Percentiles rank a stretch among this genome's conserved stretches.
Evolutionary conservation across 2,113 vertebrate genomes (phyloP).

Genomic region (Syngnathus typhle): DNA sequence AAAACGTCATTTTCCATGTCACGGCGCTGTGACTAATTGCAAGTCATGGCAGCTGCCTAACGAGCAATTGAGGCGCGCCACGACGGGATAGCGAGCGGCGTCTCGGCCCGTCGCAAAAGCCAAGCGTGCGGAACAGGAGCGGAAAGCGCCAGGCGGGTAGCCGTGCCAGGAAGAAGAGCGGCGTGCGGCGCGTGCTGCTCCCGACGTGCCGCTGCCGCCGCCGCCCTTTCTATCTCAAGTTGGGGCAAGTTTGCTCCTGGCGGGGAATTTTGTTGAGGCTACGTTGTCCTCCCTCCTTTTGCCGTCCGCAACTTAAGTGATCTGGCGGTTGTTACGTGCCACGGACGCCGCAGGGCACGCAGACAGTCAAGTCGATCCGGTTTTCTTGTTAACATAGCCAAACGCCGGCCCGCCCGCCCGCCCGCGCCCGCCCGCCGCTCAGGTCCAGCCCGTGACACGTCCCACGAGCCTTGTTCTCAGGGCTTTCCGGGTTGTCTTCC

Average conservation of each 20-base stretch:
- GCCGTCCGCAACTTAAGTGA: no score
- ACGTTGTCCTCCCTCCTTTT: not conserved
- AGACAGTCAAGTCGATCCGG: slow-evolving; percentile 49
- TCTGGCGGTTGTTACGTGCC: not conserved
- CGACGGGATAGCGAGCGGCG: slow-evolving; percentile 16
- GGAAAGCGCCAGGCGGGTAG: slow-evolving; percentile 33
- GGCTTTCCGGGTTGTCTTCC: not conserved
- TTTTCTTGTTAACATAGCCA: slow-evolving; percentile 45
- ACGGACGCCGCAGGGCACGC: slow-evolving; percentile 26
- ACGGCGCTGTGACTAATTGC: not conserved
- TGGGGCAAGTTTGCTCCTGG: slow-evolving; percentile 40
- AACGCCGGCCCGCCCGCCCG: slow-evolving; percentile 31
- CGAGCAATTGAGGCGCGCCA: not conserved
- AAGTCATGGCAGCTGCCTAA: no score
- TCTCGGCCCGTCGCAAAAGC: slow-evolving; percentile 19
- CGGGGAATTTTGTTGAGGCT: slow-evolving; percentile 15
- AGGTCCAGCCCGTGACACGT: slow-evolving; percentile 42
- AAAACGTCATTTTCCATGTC: not conserved
- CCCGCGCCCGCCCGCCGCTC: slow-evolving; percentile 13
- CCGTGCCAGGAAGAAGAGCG: slow-evolving; percentile 21
- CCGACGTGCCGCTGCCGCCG: slow-evolving; percentile 30
- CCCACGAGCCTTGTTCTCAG: no score
- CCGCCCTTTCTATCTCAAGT: slow-evolving; percentile 44
- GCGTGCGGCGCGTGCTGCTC: slow-evolving; percentile 42
- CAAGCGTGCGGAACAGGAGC: slow-evolving; percentile 14